Evolutionary conservation across 2,888 invertebrate genomes (phyloP).

Genomic region (Xestia xanthographa): DNA sequence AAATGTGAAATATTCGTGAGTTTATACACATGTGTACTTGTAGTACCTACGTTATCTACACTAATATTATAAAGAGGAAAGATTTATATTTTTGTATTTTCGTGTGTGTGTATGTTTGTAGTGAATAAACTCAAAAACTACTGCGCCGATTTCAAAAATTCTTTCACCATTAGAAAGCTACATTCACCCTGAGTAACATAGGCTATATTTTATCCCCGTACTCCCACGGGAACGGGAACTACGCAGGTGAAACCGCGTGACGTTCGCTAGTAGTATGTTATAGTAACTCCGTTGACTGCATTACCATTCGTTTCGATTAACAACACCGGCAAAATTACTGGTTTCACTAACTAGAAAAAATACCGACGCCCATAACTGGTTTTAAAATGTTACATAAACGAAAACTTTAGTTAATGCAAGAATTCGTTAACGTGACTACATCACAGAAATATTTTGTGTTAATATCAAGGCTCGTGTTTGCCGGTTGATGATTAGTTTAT

Average conservation of each 20-base stretch:
- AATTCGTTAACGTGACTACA: slow-evolving; percentile 21
- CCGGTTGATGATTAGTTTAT: not conserved
- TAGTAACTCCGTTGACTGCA: not conserved
- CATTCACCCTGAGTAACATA: too few species aligned
- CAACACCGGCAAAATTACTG: not conserved
- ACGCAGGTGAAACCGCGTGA: too few species aligned
- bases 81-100: too few species aligned
- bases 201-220: too few species aligned
- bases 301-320: slow-evolving; percentile 11
- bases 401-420: slow-evolving; percentile 15
- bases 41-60: too few species aligned
- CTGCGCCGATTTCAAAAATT: too few species aligned
- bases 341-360: slow-evolving; percentile 31
- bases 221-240: too few species aligned
- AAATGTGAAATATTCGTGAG: not conserved
- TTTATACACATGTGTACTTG: not conserved
- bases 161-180: too few species aligned
- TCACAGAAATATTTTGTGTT: slow-evolving; percentile 6
- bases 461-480: slow-evolving; percentile 1
- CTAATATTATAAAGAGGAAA: too few species aligned
- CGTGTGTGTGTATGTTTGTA: too few species aligned
- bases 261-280: too few species aligned
- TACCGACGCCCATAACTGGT: slow-evolving; percentile 14
- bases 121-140: too few species aligned
- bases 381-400: slow-evolving; percentile 24